phyloP scores from a whole-genome alignment of 2,888 invertebrate species.

The Watsonalla cultraria region DNA sequence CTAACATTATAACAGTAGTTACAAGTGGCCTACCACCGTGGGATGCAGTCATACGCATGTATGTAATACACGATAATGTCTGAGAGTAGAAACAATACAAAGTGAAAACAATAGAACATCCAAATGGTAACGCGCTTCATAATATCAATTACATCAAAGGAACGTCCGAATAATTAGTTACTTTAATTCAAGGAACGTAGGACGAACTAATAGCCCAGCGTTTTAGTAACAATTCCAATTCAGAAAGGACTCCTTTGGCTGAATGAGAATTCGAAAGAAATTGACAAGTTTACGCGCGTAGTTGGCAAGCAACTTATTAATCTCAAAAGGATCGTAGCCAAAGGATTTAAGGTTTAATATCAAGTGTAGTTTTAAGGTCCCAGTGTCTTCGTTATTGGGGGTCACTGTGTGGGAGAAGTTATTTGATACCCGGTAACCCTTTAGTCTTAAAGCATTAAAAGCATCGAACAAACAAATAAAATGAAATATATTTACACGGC shows the following conservation, averaged over 20 bases:
- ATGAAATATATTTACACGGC: slow-evolving; percentile 25
- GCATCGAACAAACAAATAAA: slow-evolving; percentile 44
- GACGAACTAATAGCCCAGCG: slow-evolving; percentile 31
- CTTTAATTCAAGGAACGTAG: slow-evolving; percentile 33
- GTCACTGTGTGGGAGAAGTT: slow-evolving; percentile 46
- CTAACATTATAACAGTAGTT: too few relatives aligned
- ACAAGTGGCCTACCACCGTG: too few relatives aligned
- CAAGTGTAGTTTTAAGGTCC: neutral
- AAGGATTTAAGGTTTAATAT: slow-evolving; percentile 10
- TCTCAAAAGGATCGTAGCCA: slow-evolving; percentile 2
- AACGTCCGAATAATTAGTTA: slow-evolving; percentile 27
- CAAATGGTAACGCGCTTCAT: neutral
- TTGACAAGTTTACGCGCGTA: neutral
- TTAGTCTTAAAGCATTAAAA: slow-evolving; percentile 35
- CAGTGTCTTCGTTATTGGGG: slow-evolving; percentile 6
- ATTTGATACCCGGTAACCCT: slow-evolving; percentile 57
- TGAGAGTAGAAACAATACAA: too few relatives aligned
- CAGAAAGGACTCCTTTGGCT: slow-evolving; percentile 18
- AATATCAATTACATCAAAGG: slow-evolving; percentile 13
- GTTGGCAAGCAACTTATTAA: neutral
- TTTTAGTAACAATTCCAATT: slow-evolving; percentile 39
- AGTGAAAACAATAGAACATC: neutral
- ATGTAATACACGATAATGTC: too few relatives aligned
- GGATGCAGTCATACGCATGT: too few relatives aligned
- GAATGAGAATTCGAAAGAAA: slow-evolving; percentile 26